A percentile compares a stretch with the other conserved stretches of the same genome.
Evolutionary conservation across 2,797 vertebrate species (phyloP).

Genomic region (Parauchenoglanis ngamensis): DNA sequence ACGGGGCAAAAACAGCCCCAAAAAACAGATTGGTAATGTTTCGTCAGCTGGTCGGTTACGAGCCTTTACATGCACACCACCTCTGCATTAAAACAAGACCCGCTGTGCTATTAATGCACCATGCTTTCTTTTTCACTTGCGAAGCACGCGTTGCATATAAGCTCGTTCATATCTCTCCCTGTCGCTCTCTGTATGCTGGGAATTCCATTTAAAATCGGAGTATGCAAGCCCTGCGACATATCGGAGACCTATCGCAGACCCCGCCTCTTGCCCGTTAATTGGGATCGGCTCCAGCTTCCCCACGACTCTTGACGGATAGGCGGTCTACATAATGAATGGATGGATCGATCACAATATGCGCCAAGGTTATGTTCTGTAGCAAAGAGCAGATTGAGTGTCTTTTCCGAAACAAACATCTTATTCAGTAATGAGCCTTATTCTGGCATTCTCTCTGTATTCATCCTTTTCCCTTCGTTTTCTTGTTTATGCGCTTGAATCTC

Average conservation of each 20-base stretch:
- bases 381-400: not conserved
- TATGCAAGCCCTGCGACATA: too few species aligned
- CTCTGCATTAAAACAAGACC: not conserved
- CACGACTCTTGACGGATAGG: too few species aligned
- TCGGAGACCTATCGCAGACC: too few species aligned
- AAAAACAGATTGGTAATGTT: not conserved
- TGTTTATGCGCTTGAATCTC: not conserved
- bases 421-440: not conserved
- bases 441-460: not conserved
- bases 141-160: not conserved
- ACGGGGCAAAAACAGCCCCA: not conserved
- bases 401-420: not conserved
- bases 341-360: not conserved
- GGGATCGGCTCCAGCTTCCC: too few species aligned
- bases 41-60: too few species aligned
- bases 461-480: not conserved
- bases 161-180: not conserved
- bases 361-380: not conserved
- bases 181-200: not conserved
- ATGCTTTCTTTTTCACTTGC: not conserved
- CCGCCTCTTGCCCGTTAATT: too few species aligned
- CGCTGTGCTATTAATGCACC: not conserved
- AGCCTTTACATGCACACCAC: not conserved
- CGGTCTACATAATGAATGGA: too few species aligned
- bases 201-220: not conserved